Evolutionary conservation across 2,113 vertebrate species (phyloP).

Genomic region (Cyphomyrus discorhynchus): DNA sequence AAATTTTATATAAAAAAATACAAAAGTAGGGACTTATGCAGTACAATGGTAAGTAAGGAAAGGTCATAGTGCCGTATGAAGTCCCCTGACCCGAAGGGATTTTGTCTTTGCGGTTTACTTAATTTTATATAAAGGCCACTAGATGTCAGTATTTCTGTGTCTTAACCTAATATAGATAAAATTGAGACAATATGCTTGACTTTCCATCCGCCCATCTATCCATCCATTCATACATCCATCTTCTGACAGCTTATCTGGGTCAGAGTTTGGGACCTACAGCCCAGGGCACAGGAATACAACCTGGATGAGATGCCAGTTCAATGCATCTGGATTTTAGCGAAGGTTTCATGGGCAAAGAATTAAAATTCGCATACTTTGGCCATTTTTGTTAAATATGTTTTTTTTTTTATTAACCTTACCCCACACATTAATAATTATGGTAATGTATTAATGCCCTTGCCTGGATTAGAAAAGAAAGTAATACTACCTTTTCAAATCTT

Average conservation of each 20-base stretch:
- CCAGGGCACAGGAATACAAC: neutral
- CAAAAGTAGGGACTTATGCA: neutral
- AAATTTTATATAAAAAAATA: neutral
- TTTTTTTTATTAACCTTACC: neutral
- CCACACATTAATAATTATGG: neutral
- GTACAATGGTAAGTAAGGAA: neutral
- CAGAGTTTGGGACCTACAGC: neutral
- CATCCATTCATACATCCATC: neutral
- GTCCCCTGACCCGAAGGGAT: neutral
- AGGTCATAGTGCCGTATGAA: neutral
- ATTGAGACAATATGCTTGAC: neutral
- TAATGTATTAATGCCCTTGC: neutral
- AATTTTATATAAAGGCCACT: constrained; percentile 28
- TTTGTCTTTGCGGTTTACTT: neutral
- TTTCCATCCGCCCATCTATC: neutral
- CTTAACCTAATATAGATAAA: neutral
- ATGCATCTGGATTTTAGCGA: neutral
- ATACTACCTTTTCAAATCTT: neutral
- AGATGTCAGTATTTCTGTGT: constrained; percentile 37
- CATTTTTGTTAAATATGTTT: neutral
- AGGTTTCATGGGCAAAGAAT: neutral
- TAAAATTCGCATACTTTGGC: neutral
- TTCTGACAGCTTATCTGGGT: neutral
- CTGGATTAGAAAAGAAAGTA: neutral
- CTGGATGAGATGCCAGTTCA: neutral